Percentiles rank a stretch among this genome's conserved stretches.
These are phyloP conservation scores for Bubo blakistoni DNA, from an alignment of 2,113 vertebrate genomes.

Conservation along the genomic window DNA sequence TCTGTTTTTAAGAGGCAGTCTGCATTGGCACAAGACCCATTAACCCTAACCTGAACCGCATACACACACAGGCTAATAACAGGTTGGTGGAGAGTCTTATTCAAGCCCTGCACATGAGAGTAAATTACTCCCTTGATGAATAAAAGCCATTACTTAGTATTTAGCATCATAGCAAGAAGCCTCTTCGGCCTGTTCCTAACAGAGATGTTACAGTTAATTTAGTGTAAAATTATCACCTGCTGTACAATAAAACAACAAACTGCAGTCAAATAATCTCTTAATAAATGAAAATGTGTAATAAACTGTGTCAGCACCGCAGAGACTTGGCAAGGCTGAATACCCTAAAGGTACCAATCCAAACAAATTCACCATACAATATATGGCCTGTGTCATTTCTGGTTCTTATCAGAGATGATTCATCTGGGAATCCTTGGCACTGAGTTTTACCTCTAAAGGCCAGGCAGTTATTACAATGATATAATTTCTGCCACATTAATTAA, in stretches of 20 bases:
- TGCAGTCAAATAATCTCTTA: constrained; percentile 68
- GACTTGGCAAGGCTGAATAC: constrained; percentile 59
- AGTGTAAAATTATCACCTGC: constrained; percentile 69
- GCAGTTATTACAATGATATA: constrained; percentile 45
- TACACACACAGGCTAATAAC: not conserved
- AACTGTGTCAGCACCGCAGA: constrained; percentile 55
- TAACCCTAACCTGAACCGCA: constrained; percentile 1
- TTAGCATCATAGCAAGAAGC: constrained; percentile 62
- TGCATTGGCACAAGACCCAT: not conserved
- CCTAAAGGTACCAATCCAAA: constrained; percentile 64
- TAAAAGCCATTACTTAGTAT: constrained; percentile 62
- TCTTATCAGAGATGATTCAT: constrained; percentile 58
- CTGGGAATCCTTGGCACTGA: constrained; percentile 44
- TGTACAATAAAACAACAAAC: constrained; percentile 68
- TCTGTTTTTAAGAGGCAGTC: not conserved
- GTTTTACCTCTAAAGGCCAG: constrained; percentile 46
- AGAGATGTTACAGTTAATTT: constrained; percentile 68
- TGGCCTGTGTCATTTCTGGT: constrained; percentile 40
- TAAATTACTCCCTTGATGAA: constrained; percentile 48
- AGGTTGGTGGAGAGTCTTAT: constrained; percentile 1
- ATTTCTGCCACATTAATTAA: constrained; percentile 62
- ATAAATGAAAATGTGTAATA: constrained; percentile 70
- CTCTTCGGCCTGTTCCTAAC: constrained; percentile 50
- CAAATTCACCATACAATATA: constrained; percentile 55
- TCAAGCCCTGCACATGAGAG: not conserved